Evolutionary conservation across 2,797 vertebrate species (phyloP), one percentile per base, ranked within the genome.

Genomic region (Platyrinchus mystaceus): DNA sequence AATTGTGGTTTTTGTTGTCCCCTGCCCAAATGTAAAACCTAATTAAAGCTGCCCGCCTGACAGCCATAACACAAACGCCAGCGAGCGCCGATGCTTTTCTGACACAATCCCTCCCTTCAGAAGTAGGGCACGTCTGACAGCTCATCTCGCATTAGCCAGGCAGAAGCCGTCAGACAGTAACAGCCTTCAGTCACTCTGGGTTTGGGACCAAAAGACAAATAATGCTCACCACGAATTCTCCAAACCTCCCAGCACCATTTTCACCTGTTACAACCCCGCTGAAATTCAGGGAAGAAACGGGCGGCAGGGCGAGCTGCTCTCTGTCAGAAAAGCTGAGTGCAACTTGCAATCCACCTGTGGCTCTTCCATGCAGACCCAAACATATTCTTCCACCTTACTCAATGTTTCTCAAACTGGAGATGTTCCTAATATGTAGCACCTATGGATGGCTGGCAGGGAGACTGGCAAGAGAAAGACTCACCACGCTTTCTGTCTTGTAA

Each of bases 121-220:
- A 96, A 96, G 79, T 88, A 92, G 94, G 94, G 76, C 94, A 88
- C 2, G 18, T 71, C 91, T 94, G 94, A 94, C 96, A 95, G 92
- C 83, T 90, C 89, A 43, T 44, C 83, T 39, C 6, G 0, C 59
- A 87, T 91, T 80, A 93, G 95, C 85, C 87, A 78, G 58, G 87
- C 87, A 91, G 71, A 37, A 91, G 80, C 87, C 2, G 5, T 55
- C 93, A 89, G 87, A 89, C 56, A 19, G 11, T 0, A 91, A 93
- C 87, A 90, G 90, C 94, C 93, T 66, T 94, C 95, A 90, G 49
- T 71, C 88, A 84, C 77, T 46, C 71, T 0, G 18, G 1, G 37
- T 77, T 41, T 50, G 70, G 71, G 74, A 89, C 85, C 70, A 19
- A 10, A 21, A 46, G 22, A 76, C 16, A 63, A 94, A 63, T 28